Evolutionary conservation across 2,888 invertebrate genomes (phyloP), one percentile per base, ranked within the genome.

Genomic region (Tinea semifulvella): DNA sequence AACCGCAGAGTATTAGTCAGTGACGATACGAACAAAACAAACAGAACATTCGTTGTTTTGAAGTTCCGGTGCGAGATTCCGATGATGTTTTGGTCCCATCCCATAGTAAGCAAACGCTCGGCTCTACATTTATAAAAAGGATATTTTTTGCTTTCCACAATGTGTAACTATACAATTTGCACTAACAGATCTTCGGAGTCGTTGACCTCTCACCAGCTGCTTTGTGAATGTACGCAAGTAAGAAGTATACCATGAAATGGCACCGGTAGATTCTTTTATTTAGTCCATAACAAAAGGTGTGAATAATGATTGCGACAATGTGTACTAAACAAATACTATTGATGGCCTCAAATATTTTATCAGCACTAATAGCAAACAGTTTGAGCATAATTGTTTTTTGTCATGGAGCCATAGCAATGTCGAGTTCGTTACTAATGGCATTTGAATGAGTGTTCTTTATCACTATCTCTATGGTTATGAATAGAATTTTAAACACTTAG

Each of bases 121-220:
- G 57, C 58, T 28, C 27, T 35, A 19, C 39, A 19, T 39, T 7
- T 39, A 46, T 61, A 65, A 63, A 64, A 66, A 64, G 61, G 56
- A 60, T 42, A 42, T 68, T 75, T 69, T 75, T 74, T 71, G 66
- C 69, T 64, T 64, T 65, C 63, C 59, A 56, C 63, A 57, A 68
- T 67, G 68, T 76, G 68, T 75, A 65, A 66, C 66, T 68, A 63
- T 69, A 73, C 71, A 79, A 74, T 79, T 79, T 72, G 77, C 79
- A 72, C 71, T 69, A 71, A 65, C 63, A 8, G 25, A 42, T 57
- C 53, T 56, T 48, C 52, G 58, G 62, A 62, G 76, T 75, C 79
- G 57, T 62, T 70, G 76, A 77, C 74, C 79, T 68, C 62, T 61
- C 58, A 63, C 67, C 79, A 79, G 77, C 77, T 80, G 79, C 74